Conservation (phyloP, 2,797 vertebrate species). For the Euphonia xanthogaster region DNA sequence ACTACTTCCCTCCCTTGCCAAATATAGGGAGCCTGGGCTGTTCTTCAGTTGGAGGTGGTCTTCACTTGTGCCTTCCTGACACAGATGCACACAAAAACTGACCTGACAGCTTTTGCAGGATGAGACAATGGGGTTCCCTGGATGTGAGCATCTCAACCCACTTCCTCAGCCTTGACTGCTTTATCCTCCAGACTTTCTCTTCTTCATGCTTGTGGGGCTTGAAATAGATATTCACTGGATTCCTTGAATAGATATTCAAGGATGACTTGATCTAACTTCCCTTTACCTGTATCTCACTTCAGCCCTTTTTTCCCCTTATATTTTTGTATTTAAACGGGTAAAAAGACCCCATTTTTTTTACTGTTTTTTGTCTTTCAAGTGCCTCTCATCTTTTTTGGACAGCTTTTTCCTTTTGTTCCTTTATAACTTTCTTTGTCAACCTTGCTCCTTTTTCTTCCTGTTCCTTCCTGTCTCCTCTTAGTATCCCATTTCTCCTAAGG, state of each 20-base stretch:
- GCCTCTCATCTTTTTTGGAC: background rate
- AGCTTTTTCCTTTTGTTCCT: background rate
- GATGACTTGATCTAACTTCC: background rate
- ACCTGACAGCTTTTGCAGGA: background rate
- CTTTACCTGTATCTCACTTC: background rate
- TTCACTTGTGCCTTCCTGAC: background rate
- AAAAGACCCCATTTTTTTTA: accelerated
- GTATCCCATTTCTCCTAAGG: background rate
- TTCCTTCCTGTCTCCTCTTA: constrained; percentile 8
- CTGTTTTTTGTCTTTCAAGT: background rate
- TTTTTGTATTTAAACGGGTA: background rate
- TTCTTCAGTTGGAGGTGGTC: background rate
- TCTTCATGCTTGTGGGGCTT: accelerated
- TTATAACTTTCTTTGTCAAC: background rate
- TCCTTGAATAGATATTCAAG: background rate
- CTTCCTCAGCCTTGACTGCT: background rate
- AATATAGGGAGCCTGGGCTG: background rate
- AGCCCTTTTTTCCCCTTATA: background rate
- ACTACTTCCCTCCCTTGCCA: background rate
- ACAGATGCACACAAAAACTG: too few species aligned
- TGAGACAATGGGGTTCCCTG: background rate
- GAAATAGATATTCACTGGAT: background rate
- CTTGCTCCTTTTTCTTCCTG: background rate
- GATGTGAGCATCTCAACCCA: background rate
- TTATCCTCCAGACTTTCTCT: background rate